Evolutionary conservation across 30 jellyfish, hydroid and myxozoan species (phyloP).

Genomic region (Pelagia noctiluca): DNA sequence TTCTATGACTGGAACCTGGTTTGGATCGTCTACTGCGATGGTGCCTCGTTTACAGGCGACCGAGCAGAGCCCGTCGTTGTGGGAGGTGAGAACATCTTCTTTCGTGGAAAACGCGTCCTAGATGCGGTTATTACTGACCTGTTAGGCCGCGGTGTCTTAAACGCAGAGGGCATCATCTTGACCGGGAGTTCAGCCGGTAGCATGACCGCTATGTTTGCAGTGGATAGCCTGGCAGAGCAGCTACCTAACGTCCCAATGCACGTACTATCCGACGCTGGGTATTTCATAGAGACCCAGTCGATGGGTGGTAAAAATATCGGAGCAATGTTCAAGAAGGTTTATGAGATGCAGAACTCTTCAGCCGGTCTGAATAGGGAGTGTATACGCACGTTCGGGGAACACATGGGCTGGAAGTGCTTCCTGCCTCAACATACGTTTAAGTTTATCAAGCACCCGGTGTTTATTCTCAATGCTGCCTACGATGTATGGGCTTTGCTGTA

Average conservation of each 20-base stretch:
- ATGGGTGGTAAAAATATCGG: constrained; percentile 97
- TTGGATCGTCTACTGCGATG: constrained; percentile 99
- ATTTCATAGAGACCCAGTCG: constrained; percentile 95
- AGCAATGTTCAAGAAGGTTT: constrained; percentile 75
- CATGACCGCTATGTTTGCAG: constrained; percentile 99
- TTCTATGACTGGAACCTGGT: constrained; percentile 98
- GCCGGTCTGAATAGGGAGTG: constrained; percentile 92
- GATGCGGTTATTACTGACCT: constrained; percentile 89
- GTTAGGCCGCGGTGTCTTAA: constrained; percentile 76
- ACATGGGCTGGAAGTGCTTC: constrained; percentile 95
- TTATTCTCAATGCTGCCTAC: constrained; percentile 93
- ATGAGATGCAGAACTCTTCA: constrained; percentile 95
- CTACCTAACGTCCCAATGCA: constrained; percentile 93
- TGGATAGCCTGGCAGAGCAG: constrained; percentile 91
- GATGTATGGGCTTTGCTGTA: constrained; percentile 99
- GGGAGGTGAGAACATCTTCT: constrained; percentile 85
- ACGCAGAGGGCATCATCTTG: constrained; percentile 92
- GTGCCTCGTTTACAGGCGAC: constrained; percentile 99
- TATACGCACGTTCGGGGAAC: constrained; percentile 71
- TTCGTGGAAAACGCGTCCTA: constrained; percentile 93
- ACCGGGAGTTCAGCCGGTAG: constrained; percentile 99
- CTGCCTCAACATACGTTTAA: constrained; percentile 88
- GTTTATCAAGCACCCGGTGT: constrained; percentile 91
- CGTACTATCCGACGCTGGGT: constrained; percentile 99
- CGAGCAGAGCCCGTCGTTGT: constrained; percentile 86